Conservation (phyloP, 2,113 vertebrate species). For the Bostrychus sinensis region DNA sequence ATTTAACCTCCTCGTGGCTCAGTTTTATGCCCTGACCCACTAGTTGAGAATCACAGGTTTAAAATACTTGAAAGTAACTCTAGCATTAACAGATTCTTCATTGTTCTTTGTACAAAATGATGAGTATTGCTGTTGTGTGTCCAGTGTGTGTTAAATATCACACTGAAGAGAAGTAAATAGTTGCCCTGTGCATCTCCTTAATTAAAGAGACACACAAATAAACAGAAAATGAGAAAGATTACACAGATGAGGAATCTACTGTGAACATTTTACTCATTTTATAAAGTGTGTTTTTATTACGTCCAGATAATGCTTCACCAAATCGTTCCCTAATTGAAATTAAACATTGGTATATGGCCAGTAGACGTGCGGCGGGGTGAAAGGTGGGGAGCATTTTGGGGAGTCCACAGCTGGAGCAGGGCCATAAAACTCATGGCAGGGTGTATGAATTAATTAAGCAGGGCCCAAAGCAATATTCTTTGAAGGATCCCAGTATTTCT, state of each 20-base stretch:
- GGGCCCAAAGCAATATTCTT: constrained; percentile 66
- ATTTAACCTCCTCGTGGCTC: too few relatives aligned
- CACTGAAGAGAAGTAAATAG: neutral
- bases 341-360: constrained; percentile 40
- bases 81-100: neutral
- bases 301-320: constrained; percentile 1
- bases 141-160: neutral
- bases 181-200: too few relatives aligned
- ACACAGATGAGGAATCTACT: neutral
- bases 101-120: neutral
- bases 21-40: too few relatives aligned
- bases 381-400: constrained; percentile 54
- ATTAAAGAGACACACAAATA: constrained; percentile 1
- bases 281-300: constrained; percentile 27
- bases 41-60: too few relatives aligned
- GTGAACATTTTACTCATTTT: constrained; percentile 2
- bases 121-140: neutral
- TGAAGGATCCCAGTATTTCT: constrained; percentile 58
- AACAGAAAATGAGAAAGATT: neutral
- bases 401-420: constrained; percentile 57
- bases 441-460: constrained; percentile 73
- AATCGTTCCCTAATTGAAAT: constrained; percentile 56
- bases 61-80: neutral
- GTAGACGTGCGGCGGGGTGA: constrained; percentile 40
- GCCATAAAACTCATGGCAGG: constrained; percentile 65